These are phyloP conservation scores for Aphyosemion australe DNA, from an alignment of 2,113 vertebrate genomes.

Conservation along the genomic window DNA sequence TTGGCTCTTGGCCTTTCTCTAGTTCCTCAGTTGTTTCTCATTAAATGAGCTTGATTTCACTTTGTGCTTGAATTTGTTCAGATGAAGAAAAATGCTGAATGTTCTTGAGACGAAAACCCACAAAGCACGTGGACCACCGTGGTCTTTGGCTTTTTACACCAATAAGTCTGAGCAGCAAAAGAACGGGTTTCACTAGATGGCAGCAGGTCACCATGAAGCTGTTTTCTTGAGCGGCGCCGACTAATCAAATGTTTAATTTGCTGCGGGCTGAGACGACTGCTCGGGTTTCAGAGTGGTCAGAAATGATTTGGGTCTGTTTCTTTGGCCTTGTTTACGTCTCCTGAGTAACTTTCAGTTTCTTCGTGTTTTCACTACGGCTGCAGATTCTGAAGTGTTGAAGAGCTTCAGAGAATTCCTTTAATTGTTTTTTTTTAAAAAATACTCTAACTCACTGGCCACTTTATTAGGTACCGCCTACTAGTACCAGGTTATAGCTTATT, in stretches of 20 bases:
- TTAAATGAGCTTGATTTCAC: constrained; percentile 42
- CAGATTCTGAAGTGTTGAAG: constrained; percentile 5
- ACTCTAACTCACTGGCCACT: neutral
- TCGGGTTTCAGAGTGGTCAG: too few species aligned
- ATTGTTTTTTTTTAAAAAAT: neutral
- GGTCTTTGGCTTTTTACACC: too few species aligned
- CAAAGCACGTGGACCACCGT: too few species aligned
- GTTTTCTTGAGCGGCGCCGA: neutral
- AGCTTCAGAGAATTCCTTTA: neutral
- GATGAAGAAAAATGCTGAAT: neutral
- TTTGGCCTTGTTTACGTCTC: neutral
- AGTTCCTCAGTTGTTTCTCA: constrained; percentile 39
- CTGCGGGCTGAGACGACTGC: constrained; percentile 1
- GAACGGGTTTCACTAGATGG: constrained; percentile 47
- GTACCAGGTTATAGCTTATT: too few species aligned
- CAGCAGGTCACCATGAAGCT: constrained; percentile 33
- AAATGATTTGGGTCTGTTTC: too few species aligned
- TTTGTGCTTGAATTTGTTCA: constrained; percentile 5
- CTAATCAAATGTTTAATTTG: neutral
- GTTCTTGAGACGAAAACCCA: too few species aligned
- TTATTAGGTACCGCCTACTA: too few species aligned
- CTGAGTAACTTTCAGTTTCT: constrained; percentile 47
- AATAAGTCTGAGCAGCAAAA: neutral
- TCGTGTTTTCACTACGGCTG: neutral
- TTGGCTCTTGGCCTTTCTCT: constrained; percentile 11